Evolutionary conservation across 2,888 invertebrate species (phyloP).

Genomic region (Drosophila colorata): DNA sequence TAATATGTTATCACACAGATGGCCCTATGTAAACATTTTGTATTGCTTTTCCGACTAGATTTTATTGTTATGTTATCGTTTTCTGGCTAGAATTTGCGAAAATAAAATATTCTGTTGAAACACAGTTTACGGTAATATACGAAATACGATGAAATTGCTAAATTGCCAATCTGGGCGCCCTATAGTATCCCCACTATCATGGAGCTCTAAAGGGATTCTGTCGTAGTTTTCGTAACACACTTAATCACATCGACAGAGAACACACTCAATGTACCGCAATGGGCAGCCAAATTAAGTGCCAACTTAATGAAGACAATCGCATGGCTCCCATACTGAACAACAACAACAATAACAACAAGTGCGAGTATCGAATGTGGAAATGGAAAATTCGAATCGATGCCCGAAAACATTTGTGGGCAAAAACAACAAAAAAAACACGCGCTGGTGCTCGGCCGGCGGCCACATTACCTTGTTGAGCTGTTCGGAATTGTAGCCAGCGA

Average conservation of each 20-base stretch:
- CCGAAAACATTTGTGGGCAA: conserved; percentile 38
- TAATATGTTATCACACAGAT: too few relatives aligned
- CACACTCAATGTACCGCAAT: conserved; percentile 14
- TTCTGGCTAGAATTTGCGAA: not conserved
- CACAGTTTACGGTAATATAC: too few relatives aligned
- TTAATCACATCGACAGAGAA: conserved; percentile 3
- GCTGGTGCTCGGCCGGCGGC: not conserved
- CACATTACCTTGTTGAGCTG: conserved; percentile 87
- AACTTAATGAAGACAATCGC: conserved; percentile 54
- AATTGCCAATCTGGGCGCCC: too few relatives aligned
- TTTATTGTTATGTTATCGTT: not conserved
- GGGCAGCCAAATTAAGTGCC: conserved; percentile 62
- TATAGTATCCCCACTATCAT: not conserved
- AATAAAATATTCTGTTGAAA: not conserved
- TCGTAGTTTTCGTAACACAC: not conserved
- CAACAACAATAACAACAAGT: not conserved
- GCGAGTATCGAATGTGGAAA: conserved; percentile 21
- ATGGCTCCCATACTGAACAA: conserved; percentile 5
- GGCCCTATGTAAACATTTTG: too few relatives aligned
- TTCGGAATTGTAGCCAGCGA: conserved; percentile 87
- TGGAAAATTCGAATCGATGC: conserved; percentile 41
- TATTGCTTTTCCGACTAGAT: too few relatives aligned
- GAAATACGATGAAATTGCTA: not conserved
- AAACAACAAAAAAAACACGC: conserved; percentile 7
- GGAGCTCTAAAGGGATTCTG: not conserved